Percentiles rank a stretch among this genome's conserved stretches.
phyloP scores from a whole-genome alignment of 2,113 vertebrate species.

The Phrynosoma blainvillii region DNA sequence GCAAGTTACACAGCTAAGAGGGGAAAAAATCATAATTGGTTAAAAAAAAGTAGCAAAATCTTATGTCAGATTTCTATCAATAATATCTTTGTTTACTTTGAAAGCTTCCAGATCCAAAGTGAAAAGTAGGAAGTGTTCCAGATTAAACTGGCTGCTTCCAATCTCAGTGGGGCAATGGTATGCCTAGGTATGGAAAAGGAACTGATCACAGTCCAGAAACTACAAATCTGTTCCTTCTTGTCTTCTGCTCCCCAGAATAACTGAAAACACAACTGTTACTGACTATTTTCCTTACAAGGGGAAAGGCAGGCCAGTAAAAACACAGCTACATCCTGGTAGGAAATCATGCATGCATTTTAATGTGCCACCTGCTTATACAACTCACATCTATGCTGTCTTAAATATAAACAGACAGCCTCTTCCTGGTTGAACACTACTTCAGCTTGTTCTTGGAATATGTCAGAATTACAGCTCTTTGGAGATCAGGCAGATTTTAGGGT shows the following conservation, averaged over 20 bases:
- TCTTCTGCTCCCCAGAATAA: neutral
- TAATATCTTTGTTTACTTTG: neutral
- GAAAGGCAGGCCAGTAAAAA: constrained; percentile 62
- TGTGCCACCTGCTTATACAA: constrained; percentile 69
- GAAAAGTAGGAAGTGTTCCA: neutral
- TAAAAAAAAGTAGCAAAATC: neutral
- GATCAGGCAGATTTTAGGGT: constrained; percentile 56
- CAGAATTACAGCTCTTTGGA: constrained; percentile 59
- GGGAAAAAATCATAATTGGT: neutral
- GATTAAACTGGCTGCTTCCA: neutral
- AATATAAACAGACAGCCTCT: constrained; percentile 71
- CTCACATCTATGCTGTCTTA: constrained; percentile 57
- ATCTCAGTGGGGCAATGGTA: neutral
- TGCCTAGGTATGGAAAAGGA: neutral
- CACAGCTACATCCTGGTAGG: constrained; percentile 54
- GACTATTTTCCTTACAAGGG: constrained; percentile 10
- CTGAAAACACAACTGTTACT: neutral
- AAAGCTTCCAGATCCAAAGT: neutral
- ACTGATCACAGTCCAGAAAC: constrained; percentile 20
- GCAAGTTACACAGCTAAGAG: neutral
- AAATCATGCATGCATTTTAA: constrained; percentile 51
- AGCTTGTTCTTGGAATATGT: constrained; percentile 71
- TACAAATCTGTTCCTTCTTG: constrained; percentile 2
- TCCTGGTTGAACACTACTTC: constrained; percentile 75
- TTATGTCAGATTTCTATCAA: too few species aligned